Evolutionary conservation across 1,140 invertebrate genomes (phyloP), one percentile per base, ranked within the genome.

Genomic region (Antheraea mylitta): DNA sequence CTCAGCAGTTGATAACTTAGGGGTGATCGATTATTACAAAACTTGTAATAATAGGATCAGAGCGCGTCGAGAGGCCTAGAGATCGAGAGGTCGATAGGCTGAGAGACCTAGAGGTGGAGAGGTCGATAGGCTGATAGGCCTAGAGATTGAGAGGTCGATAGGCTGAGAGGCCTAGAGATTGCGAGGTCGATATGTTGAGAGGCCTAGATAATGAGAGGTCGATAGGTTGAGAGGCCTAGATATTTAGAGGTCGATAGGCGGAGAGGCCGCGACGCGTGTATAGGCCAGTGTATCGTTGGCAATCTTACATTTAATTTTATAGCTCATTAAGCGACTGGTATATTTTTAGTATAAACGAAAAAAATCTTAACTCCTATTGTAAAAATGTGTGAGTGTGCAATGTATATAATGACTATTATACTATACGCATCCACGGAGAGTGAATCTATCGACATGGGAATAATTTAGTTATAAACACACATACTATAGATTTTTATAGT

Each of bases 261-360:
- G 22, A 30, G 22, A 18, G 9, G 58, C 18, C 58, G n/a, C 64
- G 71, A 53, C 30, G 63, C 72, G 73, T 71, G 76, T 78, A 79
- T 81, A 84, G 89, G 90, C 90, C 90, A 92, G 87, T 91, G 82
- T 86, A 85, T 85, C 79, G 88, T 90, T 86, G 90, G 90, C 90
- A 79, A 89, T 83, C 80, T 87, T 85, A 81, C 76, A 80, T 82
- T 85, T 80, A 89, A 89, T 85, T 79, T 84, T 86, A 82, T 88
- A 88, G 85, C 80, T 89, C 81, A 85, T 85, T 90, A 87, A 91
- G 88, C 85, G 89, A 90, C 88, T 90, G 89, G 86, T 87, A 89
- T 90, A 85, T 75, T 86, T 83, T 89, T 88, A 90, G 81, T 87
- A 89, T 90, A 89, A 83, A 77, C 79, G 7, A 42, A 42, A 42